phyloP scores from a whole-genome alignment of 2,113 vertebrate genomes.

The Actinemys pallida region DNA sequence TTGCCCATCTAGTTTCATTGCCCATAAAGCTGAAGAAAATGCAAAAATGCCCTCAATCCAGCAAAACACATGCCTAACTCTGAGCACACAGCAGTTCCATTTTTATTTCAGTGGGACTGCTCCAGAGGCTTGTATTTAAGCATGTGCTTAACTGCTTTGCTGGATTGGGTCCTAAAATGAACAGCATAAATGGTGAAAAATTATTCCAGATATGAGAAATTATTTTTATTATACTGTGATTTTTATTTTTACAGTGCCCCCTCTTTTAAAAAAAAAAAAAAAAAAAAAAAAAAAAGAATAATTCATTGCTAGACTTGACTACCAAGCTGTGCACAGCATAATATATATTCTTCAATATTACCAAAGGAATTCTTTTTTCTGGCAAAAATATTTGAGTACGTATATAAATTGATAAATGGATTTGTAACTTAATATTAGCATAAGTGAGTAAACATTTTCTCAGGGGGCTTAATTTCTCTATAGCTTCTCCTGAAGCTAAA shows the following conservation, averaged over 20 bases:
- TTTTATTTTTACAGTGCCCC: background rate
- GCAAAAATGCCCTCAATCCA: conserved; percentile 26
- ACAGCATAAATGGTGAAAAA: background rate
- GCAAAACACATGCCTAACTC: background rate
- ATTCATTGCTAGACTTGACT: background rate
- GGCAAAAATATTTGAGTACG: background rate
- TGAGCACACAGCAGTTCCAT: background rate
- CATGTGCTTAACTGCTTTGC: background rate
- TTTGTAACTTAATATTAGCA: background rate
- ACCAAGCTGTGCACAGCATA: rapidly evolving
- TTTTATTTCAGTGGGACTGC: background rate
- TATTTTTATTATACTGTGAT: background rate
- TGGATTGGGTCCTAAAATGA: background rate
- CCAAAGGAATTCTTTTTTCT: background rate
- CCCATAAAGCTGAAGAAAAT: conserved; percentile 52
- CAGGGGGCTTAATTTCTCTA: background rate
- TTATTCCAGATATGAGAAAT: background rate
- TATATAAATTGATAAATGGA: background rate
- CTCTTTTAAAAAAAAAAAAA: too few relatives aligned
- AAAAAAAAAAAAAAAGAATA: background rate
- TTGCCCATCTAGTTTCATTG: conserved; percentile 48
- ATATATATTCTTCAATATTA: background rate
- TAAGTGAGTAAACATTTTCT: background rate
- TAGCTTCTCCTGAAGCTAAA: background rate
- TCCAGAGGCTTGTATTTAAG: rapidly evolving